Percentiles rank a stretch among this genome's conserved stretches.
phyloP scores from a whole-genome alignment of 2,113 vertebrate genomes.

The Limnothrissa miodon region DNA sequence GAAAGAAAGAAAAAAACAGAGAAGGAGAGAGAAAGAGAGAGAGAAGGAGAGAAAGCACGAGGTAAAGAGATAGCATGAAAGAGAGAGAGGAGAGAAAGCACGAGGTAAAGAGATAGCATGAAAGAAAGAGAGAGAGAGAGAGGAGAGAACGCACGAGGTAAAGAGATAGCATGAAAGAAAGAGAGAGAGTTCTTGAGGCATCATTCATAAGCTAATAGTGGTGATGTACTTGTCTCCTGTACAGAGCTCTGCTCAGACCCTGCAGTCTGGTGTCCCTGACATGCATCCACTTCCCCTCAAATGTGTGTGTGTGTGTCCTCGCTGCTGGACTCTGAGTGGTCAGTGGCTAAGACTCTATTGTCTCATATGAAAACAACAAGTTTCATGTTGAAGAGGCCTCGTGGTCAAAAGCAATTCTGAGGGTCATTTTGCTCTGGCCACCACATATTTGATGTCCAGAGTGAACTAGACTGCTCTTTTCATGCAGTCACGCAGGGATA shows the following conservation, averaged over 20 bases:
- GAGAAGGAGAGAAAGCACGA: no score
- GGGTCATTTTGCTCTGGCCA: neutral
- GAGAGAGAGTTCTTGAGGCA: neutral
- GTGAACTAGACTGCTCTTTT: neutral
- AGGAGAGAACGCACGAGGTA: no score
- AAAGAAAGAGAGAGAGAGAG: neutral
- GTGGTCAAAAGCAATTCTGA: constrained; percentile 3
- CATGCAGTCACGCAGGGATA: neutral
- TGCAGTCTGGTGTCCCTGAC: neutral
- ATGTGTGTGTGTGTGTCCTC: no score
- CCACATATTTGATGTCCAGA: neutral
- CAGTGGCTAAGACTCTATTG: neutral
- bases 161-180: no score
- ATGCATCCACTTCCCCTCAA: neutral
- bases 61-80: neutral
- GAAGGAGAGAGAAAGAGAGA: neutral
- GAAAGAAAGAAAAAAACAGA: neutral
- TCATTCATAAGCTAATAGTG: neutral
- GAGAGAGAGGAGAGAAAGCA: no score
- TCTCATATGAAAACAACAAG: neutral
- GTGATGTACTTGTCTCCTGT: neutral
- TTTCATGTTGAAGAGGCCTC: neutral
- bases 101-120: neutral
- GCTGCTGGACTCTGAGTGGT: neutral
- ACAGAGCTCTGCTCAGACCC: neutral